Base-by-base conservation (phyloP, 2,113 vertebrate species). In the Brachyistius frenatus region DNA sequence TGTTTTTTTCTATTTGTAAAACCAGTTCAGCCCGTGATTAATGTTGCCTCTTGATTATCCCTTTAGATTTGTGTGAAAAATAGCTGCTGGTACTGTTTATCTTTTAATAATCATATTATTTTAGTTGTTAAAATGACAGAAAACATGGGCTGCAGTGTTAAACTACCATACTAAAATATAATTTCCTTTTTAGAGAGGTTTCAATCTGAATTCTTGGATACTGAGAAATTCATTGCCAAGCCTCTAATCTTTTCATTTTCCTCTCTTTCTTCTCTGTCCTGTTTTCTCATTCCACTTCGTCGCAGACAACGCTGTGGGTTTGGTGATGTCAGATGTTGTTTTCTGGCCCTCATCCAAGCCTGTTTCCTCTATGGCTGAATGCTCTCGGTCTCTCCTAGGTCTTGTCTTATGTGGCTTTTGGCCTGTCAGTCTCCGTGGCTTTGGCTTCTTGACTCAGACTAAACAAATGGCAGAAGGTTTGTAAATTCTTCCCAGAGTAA, bases 401-500 rank as follows among this genome's bases (percentile, higher is more conserved):
- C 55, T 73, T 64, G 53, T 82, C 83, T 87, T 66, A 86, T 90
- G 89, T 90, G 89, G 83, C 73, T 85, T 81, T 88, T 9, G 8
- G 60, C 80, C 68, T 52, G 78, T 86, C 86, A 77, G 80, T 83
- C 78, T 46, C 70, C 15, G 30, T 64, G 67, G 46, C 78, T 69
- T 15, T 55, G 66, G 66, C 80, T 79, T 35, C 69, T 63, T 91
- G 89, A 90, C 35, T 88, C 84, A 86, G 83, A 80, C 76, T 71
- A 86, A 85, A 85, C 73, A 86, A 86, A 90, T 81, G 72, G 66
- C 58, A 60, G 37, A n/a, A 61, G 52, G 73, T 58, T 65, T 66
- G 41, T 62, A 78, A 85, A 77, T 73, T 68, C 73, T 60, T 83
- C 58, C 50, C 41, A 56, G 61, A 67, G 50, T 73, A 66, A 73